Evolutionary conservation across 2,113 vertebrate genomes (phyloP).

Genomic region (Xenopus tropicalis): UCB_Xtro_10.0 CM004448.2:135052501-135053000

Average conservation of each 20-base stretch:
- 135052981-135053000: not conserved
- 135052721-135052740: constrained; percentile 17
- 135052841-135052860: constrained; percentile 36
- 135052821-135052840: constrained; percentile 17
- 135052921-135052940: not conserved
- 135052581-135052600: too few species aligned
- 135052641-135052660: not conserved
- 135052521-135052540: too few species aligned
- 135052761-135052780: constrained; percentile 23
- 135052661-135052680: not conserved
- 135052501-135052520: too few species aligned
- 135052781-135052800: constrained; percentile 30
- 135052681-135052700: constrained; percentile 26
- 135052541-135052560: too few species aligned
- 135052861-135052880: constrained; percentile 2
- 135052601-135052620: too few species aligned
- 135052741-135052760: constrained; percentile 34
- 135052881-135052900: constrained; percentile 19
- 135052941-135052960: not conserved
- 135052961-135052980: not conserved
- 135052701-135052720: constrained; percentile 7
- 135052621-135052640: not conserved
- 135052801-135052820: constrained; percentile 32
- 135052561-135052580: too few species aligned
- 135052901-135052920: not conserved